These are phyloP conservation scores for Carposina sasakii DNA, from an alignment of 1,140 invertebrate species.

Conservation along the genomic window DNA sequence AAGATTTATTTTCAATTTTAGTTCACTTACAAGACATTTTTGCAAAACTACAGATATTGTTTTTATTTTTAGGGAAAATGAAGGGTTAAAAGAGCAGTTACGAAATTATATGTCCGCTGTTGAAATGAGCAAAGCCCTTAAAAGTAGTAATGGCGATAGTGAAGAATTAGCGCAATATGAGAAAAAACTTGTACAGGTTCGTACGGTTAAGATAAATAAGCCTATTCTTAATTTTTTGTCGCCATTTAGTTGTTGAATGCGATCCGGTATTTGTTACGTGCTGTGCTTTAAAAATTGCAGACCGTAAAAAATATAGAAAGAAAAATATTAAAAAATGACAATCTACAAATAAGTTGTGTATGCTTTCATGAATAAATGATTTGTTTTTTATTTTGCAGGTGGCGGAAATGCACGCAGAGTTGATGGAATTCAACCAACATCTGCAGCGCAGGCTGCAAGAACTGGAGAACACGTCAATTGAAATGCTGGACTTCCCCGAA, in stretches of 20 bases:
- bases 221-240: too few species aligned
- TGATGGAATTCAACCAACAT: constrained; percentile 93
- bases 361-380: too few species aligned
- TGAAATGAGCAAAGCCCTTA: constrained; percentile 79
- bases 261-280: too few species aligned
- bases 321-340: too few species aligned
- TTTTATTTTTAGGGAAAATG: constrained; percentile 82
- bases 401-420: constrained; percentile 95
- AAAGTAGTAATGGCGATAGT: constrained; percentile 77
- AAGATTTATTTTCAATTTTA: too few species aligned
- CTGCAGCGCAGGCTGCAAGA: constrained; percentile 68
- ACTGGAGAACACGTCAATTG: constrained; percentile 75
- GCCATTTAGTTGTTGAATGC: too few species aligned
- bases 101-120: constrained; percentile 93
- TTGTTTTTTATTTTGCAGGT: constrained; percentile 74
- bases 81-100: constrained; percentile 89
- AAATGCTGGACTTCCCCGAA: constrained; percentile 61
- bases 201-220: too few species aligned
- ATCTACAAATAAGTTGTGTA: too few species aligned
- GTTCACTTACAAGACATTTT: too few species aligned
- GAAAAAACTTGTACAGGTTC: constrained; percentile 89
- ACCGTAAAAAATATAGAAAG: too few species aligned
- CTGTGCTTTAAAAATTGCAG: too few species aligned
- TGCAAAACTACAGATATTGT: constrained; percentile 2
- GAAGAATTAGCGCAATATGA: constrained; percentile 89